Evolutionary conservation across 2,113 vertebrate genomes (phyloP).

Genomic region (Pseudorasbora parva): DNA sequence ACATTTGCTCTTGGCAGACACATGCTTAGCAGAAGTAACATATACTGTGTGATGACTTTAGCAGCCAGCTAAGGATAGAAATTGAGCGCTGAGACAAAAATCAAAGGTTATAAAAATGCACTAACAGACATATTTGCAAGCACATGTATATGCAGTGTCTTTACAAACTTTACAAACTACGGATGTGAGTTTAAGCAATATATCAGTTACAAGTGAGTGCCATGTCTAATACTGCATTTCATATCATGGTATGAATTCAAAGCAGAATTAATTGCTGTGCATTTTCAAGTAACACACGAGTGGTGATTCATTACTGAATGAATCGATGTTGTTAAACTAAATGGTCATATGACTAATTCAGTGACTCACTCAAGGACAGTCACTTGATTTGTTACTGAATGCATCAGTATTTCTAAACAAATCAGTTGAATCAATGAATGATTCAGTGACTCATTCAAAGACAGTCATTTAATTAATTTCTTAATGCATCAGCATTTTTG

Average conservation of each 20-base stretch:
- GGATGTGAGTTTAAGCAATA: not conserved
- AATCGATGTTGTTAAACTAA: too few relatives aligned
- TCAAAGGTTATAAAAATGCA: not conserved
- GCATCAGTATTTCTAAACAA: not conserved
- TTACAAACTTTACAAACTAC: not conserved
- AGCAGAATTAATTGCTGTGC: not conserved
- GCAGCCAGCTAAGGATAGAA: not conserved
- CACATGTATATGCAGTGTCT: not conserved
- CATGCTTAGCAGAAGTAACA: constrained; percentile 1
- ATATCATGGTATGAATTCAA: not conserved
- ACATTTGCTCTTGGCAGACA: constrained; percentile 2
- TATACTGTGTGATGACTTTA: not conserved
- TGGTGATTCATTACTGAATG: not conserved
- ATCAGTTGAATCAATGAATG: not conserved
- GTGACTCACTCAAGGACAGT: too few relatives aligned
- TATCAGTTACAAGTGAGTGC: not conserved
- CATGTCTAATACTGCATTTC: not conserved
- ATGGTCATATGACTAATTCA: too few relatives aligned
- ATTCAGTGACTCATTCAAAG: not conserved
- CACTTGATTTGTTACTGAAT: not conserved
- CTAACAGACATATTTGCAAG: not conserved
- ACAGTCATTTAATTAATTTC: not conserved
- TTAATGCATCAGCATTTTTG: not conserved
- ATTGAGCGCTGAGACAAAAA: not conserved
- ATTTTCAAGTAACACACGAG: not conserved